Percentiles rank a stretch among this genome's conserved stretches.
Conservation (phyloP, 1,140 invertebrate genomes). For the Chelonus insularis region DNA sequence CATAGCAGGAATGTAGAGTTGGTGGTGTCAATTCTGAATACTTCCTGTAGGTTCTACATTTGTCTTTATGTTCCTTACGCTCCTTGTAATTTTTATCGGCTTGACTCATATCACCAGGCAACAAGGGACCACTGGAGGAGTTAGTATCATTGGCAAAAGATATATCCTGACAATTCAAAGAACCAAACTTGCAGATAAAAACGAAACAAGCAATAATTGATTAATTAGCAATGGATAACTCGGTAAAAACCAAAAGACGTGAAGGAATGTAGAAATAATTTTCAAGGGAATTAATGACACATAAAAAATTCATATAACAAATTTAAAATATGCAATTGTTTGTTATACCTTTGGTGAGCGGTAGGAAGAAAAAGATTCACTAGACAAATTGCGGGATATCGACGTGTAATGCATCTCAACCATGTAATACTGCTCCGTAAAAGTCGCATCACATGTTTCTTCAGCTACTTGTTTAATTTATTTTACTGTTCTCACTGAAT, state of each 20-base stretch:
- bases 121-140: slow-evolving; percentile 44
- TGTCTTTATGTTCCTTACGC: slow-evolving; percentile 46
- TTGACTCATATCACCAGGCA: slow-evolving; percentile 38
- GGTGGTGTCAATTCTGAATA: slow-evolving; percentile 50
- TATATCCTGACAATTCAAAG: slow-evolving; percentile 39
- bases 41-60: slow-evolving; percentile 48
- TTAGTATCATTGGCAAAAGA: slow-evolving; percentile 42
- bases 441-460: slow-evolving; percentile 46
- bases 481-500: no score
- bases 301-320: no score
- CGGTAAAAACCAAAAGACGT: no score
- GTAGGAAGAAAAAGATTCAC: slow-evolving; percentile 57
- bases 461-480: slow-evolving; percentile 1
- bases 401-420: slow-evolving; percentile 62
- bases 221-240: no score
- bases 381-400: slow-evolving; percentile 61
- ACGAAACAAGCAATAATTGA: neutral
- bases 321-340: no score
- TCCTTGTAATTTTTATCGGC: slow-evolving; percentile 45
- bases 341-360: slow-evolving; percentile 54
- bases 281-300: no score
- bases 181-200: slow-evolving; percentile 17
- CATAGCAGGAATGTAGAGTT: slow-evolving; percentile 41
- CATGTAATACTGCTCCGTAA: slow-evolving; percentile 41
- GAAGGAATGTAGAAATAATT: no score